A percentile compares a stretch with the other conserved stretches of the same genome.
These are phyloP conservation scores for Rhincodon typus DNA, from an alignment of 2,797 vertebrate species.

Conservation along the genomic window DNA sequence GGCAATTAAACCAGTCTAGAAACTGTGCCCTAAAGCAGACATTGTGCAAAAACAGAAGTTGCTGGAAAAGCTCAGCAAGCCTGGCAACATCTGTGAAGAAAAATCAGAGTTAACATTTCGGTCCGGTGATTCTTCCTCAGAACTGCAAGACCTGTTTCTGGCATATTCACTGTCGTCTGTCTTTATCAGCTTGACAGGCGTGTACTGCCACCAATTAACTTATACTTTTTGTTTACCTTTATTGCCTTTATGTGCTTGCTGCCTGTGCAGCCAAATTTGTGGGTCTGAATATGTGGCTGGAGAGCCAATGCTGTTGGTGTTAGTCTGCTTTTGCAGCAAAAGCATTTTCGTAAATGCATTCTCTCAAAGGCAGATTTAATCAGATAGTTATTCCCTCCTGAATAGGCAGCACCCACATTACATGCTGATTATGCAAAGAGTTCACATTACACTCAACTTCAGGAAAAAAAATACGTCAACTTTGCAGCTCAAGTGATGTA, in stretches of 20 bases:
- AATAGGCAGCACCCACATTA: not conserved
- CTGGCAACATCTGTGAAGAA: no score
- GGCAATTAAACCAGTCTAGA: not conserved
- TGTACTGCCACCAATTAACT: no score
- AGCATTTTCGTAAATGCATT: not conserved
- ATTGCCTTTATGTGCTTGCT: no score
- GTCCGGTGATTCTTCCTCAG: no score
- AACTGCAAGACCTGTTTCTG: not conserved
- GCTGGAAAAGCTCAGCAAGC: no score
- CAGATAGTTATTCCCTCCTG: not conserved
- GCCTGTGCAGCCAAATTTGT: not conserved
- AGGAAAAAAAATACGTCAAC: not conserved
- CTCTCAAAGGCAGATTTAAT: no score
- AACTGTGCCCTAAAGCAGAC: not conserved
- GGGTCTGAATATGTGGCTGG: not conserved
- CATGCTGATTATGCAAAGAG: no score
- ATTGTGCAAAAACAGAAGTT: not conserved
- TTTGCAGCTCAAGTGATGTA: not conserved
- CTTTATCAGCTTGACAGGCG: no score
- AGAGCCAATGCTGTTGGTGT: no score
- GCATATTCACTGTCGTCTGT: no score
- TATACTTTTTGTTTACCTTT: no score
- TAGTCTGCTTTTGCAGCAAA: not conserved
- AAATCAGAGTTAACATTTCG: no score
- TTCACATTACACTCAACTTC: not conserved